phyloP scores from a whole-genome alignment of 2,113 vertebrate species.

The Lampris megalopsis region DNA sequence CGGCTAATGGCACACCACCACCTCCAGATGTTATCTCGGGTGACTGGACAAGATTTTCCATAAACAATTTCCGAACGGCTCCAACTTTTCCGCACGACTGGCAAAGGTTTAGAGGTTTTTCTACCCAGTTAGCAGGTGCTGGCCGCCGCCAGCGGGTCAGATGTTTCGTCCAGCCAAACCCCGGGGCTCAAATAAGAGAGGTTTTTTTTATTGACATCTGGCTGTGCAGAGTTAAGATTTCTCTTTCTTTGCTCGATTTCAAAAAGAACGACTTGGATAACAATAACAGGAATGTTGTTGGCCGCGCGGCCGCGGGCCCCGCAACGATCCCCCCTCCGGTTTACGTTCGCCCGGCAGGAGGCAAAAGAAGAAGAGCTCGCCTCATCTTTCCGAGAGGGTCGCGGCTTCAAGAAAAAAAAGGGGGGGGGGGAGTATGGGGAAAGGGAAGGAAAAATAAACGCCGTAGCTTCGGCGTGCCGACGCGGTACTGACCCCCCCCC shows the following conservation, averaged over 20 bases:
- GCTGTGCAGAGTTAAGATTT: conserved; percentile 21
- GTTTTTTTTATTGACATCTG: conserved; percentile 29
- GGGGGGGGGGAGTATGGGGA: conserved; percentile 45
- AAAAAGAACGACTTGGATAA: conserved; percentile 19
- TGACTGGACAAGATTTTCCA: conserved; percentile 35
- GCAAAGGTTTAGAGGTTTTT: conserved; percentile 11
- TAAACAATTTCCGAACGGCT: conserved; percentile 16
- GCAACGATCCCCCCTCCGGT: conserved; percentile 27
- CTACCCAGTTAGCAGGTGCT: conserved; percentile 28
- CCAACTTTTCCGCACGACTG: conserved; percentile 31
- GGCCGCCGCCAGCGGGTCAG: conserved; percentile 12
- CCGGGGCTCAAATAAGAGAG: conserved; percentile 1
- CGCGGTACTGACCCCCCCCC: conserved; percentile 40
- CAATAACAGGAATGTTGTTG: conserved; percentile 19
- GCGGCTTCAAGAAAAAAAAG: conserved; percentile 54
- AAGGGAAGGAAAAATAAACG: conserved; percentile 59
- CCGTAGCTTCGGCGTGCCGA: conserved; percentile 45
- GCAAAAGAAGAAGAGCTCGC: conserved; percentile 39
- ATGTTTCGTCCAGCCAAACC: conserved; percentile 24
- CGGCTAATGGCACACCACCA: conserved; percentile 10
- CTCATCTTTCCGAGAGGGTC: conserved; percentile 54
- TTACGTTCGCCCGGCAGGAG: conserved; percentile 22
- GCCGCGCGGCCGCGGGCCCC: conserved; percentile 20
- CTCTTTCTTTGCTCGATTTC: conserved; percentile 5
- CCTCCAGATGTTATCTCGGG: conserved; percentile 31